Evolutionary conservation across 2,113 vertebrate species (phyloP), one percentile per base, ranked within the genome.

Genomic region (Hippocampus comes): DNA sequence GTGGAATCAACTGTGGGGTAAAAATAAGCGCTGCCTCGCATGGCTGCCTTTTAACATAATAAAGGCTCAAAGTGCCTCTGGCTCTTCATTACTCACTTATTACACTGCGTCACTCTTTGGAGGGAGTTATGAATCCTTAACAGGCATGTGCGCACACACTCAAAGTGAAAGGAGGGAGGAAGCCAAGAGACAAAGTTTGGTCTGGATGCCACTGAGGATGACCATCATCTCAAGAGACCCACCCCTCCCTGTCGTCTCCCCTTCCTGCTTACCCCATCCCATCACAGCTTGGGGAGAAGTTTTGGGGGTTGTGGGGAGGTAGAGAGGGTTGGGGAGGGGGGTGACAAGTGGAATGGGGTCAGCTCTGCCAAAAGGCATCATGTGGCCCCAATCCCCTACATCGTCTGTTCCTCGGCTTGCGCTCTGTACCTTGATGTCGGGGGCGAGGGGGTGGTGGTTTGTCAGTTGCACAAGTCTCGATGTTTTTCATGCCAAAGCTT

Each of bases 341-440:
- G 61, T 49, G 60, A 55, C 71, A 70, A 30, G 9, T 78, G 78
- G 79, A 85, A 86, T 68, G 71, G 82, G 86, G 86, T 89, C 85
- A 89, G 68, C 75, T 74, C 78, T 89, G 92, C 90, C 92, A 93
- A 86, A 91, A 88, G 88, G 86, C 86, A 91, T 89, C 82, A 64
- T 77, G 61, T 86, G 75, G 76, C 78, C 75, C 49, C 69, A 46
- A 53, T 75, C 66, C 79, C 78, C 73, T 43, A 59, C 23, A 6
- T 79, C 57, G 64, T 72, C 80, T 76, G 72, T 65, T 56, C n/a
- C 68, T 66, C 73, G 84, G 68, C 88, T 80, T 75, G 82, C 84
- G 75, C 61, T 82, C 75, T 82, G 77, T 43, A 79, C 78, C 73
- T 20, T 51, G 65, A 49, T 27, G 53, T 64, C 66, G 77, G 72